phyloP scores from a whole-genome alignment of 2,113 vertebrate genomes.

The Camelus bactrianus region DNA sequence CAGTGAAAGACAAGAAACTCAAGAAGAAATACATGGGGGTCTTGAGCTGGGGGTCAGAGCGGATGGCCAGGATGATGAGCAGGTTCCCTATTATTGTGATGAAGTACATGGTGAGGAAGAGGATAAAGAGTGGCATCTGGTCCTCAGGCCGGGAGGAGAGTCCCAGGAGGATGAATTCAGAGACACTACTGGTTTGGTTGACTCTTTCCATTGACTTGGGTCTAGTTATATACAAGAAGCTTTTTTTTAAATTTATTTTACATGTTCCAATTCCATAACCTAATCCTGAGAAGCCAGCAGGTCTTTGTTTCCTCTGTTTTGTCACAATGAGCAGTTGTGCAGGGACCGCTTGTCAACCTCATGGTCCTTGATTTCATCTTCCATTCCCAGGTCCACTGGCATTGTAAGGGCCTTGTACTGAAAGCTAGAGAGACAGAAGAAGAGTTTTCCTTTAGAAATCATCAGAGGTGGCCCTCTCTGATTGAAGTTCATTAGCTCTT shows the following conservation, averaged over 20 bases:
- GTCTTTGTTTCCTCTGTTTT: neutral
- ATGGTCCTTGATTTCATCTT: neutral
- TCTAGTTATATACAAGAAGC: neutral
- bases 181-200: neutral
- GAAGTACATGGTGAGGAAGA: no score
- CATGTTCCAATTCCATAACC: neutral
- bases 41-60: no score
- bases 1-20: conserved; percentile 66
- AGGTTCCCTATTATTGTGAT: no score
- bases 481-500: neutral
- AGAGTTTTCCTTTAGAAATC: neutral
- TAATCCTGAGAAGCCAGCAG: neutral
- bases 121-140: no score
- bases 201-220: conserved; percentile 7
- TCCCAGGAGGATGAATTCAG: no score
- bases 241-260: neutral
- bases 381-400: neutral
- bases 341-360: neutral
- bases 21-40: conserved; percentile 15
- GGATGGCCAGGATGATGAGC: no score
- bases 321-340: neutral
- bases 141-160: no score
- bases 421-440: neutral
- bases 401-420: neutral
- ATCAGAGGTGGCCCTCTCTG: neutral